These are phyloP conservation scores for Euwallacea fornicatus DNA, from an alignment of 1,140 invertebrate species.

Conservation along the genomic window DNA sequence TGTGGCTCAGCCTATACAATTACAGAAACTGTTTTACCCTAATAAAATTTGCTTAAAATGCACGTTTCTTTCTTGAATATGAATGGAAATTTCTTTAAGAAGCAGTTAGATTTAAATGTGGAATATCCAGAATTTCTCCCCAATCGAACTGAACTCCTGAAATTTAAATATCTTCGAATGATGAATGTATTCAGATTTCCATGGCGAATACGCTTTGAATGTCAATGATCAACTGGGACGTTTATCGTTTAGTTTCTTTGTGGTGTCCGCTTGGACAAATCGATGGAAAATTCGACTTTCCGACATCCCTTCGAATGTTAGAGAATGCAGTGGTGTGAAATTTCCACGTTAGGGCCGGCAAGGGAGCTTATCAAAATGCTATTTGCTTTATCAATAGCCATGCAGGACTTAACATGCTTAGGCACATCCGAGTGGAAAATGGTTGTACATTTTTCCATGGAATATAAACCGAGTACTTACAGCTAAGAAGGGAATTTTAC, in stretches of 20 bases:
- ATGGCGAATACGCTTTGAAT: background rate
- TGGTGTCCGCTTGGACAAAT: background rate
- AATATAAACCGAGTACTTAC: too few species aligned
- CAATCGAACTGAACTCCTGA: too few species aligned
- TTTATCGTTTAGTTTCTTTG: background rate
- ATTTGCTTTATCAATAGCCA: constrained; percentile 49
- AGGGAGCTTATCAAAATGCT: constrained; percentile 45
- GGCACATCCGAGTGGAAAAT: constrained; percentile 46
- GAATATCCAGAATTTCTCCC: too few species aligned
- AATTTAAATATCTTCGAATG: constrained; percentile 5
- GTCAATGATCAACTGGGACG: background rate
- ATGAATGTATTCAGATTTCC: constrained; percentile 12
- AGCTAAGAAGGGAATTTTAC: constrained; percentile 38
- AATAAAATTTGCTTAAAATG: too few species aligned
- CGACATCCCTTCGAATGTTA: constrained; percentile 40
- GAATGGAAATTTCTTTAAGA: too few species aligned
- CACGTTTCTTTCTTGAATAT: too few species aligned
- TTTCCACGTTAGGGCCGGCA: constrained; percentile 44
- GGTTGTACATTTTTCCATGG: constrained; percentile 34
- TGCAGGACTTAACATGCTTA: constrained; percentile 51
- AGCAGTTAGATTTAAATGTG: too few species aligned
- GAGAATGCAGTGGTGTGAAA: constrained; percentile 52
- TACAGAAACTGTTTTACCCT: too few species aligned
- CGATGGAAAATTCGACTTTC: constrained; percentile 10
- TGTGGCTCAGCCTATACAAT: too few species aligned